Evolutionary conservation across 2,113 vertebrate species (phyloP).

Genomic region (Microcebus jonahi): DNA sequence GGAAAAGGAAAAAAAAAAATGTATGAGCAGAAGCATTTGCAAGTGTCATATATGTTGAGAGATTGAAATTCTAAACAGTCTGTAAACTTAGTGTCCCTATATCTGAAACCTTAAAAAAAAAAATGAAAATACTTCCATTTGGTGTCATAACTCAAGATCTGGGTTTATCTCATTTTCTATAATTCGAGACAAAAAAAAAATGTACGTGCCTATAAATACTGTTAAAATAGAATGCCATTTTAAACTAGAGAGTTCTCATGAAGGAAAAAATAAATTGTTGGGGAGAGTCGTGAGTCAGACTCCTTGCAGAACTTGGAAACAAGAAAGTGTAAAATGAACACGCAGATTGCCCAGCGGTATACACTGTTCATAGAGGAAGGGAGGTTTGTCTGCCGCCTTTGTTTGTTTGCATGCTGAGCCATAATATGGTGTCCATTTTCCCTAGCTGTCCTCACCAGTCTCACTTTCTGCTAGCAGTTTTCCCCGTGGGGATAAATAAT

Average conservation of each 20-base stretch:
- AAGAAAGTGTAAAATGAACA: not conserved
- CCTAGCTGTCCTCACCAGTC: not conserved
- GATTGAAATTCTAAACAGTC: conserved; percentile 58
- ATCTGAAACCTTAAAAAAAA: conserved; percentile 53
- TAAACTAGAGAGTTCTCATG: conserved; percentile 43
- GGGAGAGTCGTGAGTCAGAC: not conserved
- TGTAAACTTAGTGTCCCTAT: conserved; percentile 57
- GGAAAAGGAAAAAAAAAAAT: not conserved
- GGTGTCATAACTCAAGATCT: conserved; percentile 36
- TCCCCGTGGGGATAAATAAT: not conserved
- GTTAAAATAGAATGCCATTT: conserved; percentile 26
- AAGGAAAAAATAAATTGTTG: conserved; percentile 9
- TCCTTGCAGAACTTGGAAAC: not conserved
- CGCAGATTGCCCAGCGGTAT: not conserved
- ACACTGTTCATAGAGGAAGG: not conserved
- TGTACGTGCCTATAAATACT: conserved; percentile 33
- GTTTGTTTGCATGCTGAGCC: not conserved
- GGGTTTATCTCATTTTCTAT: conserved; percentile 36
- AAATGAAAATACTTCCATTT: conserved; percentile 62
- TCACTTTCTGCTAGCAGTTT: not conserved
- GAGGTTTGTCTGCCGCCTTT: not conserved
- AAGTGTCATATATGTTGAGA: conserved; percentile 45
- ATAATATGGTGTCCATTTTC: not conserved
- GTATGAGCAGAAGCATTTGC: conserved; percentile 47
- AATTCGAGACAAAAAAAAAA: conserved; percentile 47